Conservation (phyloP, 2,888 invertebrate genomes). For the Keiferia lycopersicella region DNA sequence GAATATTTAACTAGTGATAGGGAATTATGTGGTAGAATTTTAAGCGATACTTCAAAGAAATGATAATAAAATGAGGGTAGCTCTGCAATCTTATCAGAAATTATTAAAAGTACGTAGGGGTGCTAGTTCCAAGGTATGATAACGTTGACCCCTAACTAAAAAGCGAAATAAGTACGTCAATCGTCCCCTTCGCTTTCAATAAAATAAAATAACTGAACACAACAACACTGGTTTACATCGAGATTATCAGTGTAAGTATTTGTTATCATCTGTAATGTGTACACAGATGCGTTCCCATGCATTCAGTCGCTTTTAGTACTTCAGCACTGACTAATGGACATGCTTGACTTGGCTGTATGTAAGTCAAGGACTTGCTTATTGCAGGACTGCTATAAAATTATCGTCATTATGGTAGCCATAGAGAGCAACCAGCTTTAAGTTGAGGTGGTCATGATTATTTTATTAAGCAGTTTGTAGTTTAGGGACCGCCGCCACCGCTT, state of each 20-base stretch:
- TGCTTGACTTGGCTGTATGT: constrained; percentile 31
- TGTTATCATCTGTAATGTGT: constrained; percentile 48
- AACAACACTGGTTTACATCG: constrained; percentile 3
- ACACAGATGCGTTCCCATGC: constrained; percentile 70
- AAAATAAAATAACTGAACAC: constrained; percentile 1
- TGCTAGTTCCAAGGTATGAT: neutral
- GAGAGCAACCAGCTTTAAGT: constrained; percentile 11
- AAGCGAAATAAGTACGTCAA: neutral
- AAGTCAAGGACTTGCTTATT: constrained; percentile 40
- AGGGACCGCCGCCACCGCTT: too few relatives aligned
- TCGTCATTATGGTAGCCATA: neutral
- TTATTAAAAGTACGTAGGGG: too few relatives aligned
- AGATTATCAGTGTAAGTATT: constrained; percentile 17
- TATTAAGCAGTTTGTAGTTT: neutral
- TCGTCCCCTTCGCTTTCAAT: neutral
- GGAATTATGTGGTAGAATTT: neutral
- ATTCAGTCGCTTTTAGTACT: constrained; percentile 19
- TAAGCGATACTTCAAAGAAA: too few relatives aligned
- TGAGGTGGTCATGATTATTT: constrained; percentile 31
- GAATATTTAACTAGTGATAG: neutral
- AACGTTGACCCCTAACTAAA: neutral
- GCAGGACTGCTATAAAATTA: constrained; percentile 27
- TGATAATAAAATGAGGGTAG: too few relatives aligned
- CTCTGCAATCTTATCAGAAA: too few relatives aligned
- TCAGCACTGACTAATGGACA: constrained; percentile 41